Evolutionary conservation across 2,888 invertebrate species (phyloP).

Genomic region (Luffia ferchaultella): DNA sequence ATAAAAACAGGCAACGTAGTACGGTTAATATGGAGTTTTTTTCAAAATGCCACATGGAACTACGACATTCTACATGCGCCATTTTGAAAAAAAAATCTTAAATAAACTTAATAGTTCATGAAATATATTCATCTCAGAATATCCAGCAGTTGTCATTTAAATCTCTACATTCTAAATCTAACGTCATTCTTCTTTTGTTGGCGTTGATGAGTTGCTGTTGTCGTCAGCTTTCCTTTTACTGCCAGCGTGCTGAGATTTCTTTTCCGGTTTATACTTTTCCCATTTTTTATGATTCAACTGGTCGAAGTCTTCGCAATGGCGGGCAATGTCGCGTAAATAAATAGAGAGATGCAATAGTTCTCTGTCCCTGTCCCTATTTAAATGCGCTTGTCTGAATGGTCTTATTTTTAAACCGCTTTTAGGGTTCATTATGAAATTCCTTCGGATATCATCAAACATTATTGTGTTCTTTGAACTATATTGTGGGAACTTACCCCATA

Average conservation of each 20-base stretch:
- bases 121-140: too few relatives aligned
- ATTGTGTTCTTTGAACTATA: constrained; percentile 93
- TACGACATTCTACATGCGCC: too few relatives aligned
- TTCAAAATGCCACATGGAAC: too few relatives aligned
- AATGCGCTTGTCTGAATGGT: constrained; percentile 90
- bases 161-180: constrained; percentile 13
- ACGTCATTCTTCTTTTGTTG: constrained; percentile 48
- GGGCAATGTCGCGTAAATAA: constrained; percentile 85
- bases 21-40: too few relatives aligned
- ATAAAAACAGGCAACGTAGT: too few relatives aligned
- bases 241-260: constrained; percentile 32
- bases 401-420: constrained; percentile 90
- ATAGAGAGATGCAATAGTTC: constrained; percentile 83
- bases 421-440: constrained; percentile 98
- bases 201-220: constrained; percentile 29
- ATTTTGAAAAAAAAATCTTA: too few relatives aligned
- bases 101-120: too few relatives aligned
- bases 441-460: constrained; percentile 96
- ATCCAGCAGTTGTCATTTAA: not conserved
- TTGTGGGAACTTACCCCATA: constrained; percentile 94
- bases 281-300: constrained; percentile 89
- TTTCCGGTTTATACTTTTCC: constrained; percentile 78
- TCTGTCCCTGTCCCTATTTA: constrained; percentile 83
- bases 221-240: constrained; percentile 59
- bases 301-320: constrained; percentile 82